phyloP scores from a whole-genome alignment of 1,140 invertebrate genomes.

The Hirudo medicinalis region DNA sequence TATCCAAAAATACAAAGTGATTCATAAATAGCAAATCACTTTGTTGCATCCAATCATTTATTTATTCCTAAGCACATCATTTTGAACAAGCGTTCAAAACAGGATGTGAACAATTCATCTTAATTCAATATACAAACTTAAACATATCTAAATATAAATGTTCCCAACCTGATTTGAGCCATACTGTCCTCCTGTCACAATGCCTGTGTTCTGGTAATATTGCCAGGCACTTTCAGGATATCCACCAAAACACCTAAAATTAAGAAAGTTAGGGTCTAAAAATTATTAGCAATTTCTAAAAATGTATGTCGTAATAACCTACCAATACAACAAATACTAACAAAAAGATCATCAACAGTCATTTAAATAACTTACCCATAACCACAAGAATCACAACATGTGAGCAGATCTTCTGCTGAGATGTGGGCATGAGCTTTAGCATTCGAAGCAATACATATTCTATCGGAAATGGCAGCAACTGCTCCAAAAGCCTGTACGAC shows the following conservation, averaged over 20 bases:
- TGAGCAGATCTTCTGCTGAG: constrained; percentile 71
- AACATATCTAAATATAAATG: neutral
- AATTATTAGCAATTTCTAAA: too few relatives aligned
- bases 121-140: neutral
- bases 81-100: too few relatives aligned
- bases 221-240: constrained; percentile 64
- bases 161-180: constrained; percentile 47
- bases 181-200: constrained; percentile 66
- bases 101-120: neutral
- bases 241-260: constrained; percentile 49
- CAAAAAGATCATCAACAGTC: neutral
- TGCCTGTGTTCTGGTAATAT: constrained; percentile 49
- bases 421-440: constrained; percentile 59
- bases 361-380: constrained; percentile 48
- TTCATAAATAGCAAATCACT: too few relatives aligned
- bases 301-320: too few relatives aligned
- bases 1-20: too few relatives aligned
- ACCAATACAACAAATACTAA: too few relatives aligned
- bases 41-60: too few relatives aligned
- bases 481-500: constrained; percentile 65
- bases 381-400: constrained; percentile 68
- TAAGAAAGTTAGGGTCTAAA: too few relatives aligned
- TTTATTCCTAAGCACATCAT: too few relatives aligned
- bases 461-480: constrained; percentile 84
- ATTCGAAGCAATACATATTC: constrained; percentile 69